A percentile compares a stretch with the other conserved stretches of the same genome.
phyloP scores from a whole-genome alignment of 1,140 invertebrate genomes.

The Bombus sibiricus region DNA sequence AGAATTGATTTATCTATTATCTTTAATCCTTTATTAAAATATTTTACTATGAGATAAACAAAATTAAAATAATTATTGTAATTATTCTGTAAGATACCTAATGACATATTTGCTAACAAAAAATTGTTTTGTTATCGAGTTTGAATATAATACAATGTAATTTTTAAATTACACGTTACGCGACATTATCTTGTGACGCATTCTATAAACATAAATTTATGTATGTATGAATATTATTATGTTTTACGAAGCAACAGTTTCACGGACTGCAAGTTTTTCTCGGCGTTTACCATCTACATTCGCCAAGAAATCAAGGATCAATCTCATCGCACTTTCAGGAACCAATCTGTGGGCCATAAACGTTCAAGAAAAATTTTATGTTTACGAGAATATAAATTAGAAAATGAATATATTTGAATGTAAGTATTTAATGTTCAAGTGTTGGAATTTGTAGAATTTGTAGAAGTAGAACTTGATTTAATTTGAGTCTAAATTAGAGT shows the following conservation, averaged over 20 bases:
- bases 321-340: conserved; percentile 61
- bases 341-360: conserved; percentile 52
- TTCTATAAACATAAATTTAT: background rate
- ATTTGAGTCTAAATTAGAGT: background rate
- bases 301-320: conserved; percentile 71
- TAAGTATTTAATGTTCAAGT: background rate
- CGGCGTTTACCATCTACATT: conserved; percentile 45
- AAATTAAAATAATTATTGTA: too few species aligned
- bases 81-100: too few species aligned
- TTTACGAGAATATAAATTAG: background rate
- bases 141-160: background rate
- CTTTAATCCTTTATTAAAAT: too few species aligned
- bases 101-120: too few species aligned
- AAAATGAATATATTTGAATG: background rate
- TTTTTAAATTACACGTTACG: background rate
- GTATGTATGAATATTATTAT: too few species aligned
- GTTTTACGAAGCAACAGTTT: background rate
- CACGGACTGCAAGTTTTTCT: conserved; percentile 2
- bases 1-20: too few species aligned
- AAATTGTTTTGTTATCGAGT: background rate
- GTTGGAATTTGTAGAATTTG: too few species aligned
- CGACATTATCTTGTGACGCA: background rate
- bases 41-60: too few species aligned
- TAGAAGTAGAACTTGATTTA: too few species aligned
- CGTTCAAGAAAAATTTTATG: background rate